Conservation (phyloP, 2,113 vertebrate species). For the Anthoscopus minutus region DNA sequence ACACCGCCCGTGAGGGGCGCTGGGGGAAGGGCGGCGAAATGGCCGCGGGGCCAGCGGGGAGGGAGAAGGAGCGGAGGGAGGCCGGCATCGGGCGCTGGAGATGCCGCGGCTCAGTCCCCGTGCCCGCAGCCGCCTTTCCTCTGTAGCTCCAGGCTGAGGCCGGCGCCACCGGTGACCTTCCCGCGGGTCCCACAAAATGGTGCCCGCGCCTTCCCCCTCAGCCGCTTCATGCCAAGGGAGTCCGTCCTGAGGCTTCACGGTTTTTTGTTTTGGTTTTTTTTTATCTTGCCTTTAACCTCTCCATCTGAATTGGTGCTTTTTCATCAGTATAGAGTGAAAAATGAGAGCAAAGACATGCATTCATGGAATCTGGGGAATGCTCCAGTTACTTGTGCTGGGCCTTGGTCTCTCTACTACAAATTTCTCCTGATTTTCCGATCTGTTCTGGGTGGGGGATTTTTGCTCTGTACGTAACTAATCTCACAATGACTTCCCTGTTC, state of each 20-base stretch:
- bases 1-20: neutral
- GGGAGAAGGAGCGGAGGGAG: too few species aligned
- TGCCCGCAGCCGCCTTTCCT: too few species aligned
- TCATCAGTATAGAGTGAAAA: neutral
- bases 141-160: neutral
- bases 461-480: rapidly evolving
- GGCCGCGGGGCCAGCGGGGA: neutral
- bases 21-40: neutral
- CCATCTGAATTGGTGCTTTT: neutral
- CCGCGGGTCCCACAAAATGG: neutral
- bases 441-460: rapidly evolving
- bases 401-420: neutral
- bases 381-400: neutral
- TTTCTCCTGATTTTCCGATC: neutral
- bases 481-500: neutral
- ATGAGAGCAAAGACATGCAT: neutral
- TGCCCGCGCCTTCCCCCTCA: neutral
- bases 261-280: too few species aligned
- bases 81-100: neutral
- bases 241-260: neutral
- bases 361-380: neutral
- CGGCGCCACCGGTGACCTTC: neutral
- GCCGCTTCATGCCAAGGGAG: neutral
- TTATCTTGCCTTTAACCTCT: neutral
- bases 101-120: too few species aligned